These are phyloP conservation scores for Leucoraja erinaceus DNA, from an alignment of 2,113 vertebrate genomes.

Conservation along the genomic window DNA sequence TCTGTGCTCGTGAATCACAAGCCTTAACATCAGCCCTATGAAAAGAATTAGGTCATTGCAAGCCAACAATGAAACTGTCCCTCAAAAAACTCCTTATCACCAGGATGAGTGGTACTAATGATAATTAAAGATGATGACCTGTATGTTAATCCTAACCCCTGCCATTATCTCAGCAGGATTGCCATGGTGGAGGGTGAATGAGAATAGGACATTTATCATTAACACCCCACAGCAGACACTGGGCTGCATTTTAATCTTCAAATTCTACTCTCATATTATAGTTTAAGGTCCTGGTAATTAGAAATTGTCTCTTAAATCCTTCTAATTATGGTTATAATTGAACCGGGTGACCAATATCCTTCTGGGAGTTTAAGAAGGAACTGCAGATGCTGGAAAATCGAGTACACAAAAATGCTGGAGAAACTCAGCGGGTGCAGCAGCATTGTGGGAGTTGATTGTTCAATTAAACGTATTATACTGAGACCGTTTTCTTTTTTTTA, in stretches of 20 bases:
- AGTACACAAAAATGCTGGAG: no score
- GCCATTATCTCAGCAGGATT: background rate
- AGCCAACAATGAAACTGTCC: background rate
- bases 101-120: background rate
- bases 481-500: no score
- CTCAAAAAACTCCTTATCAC: background rate
- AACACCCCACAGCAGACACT: background rate
- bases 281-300: no score
- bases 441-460: no score
- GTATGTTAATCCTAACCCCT: background rate
- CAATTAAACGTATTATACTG: no score
- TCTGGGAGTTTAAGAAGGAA: no score
- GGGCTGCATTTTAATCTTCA: background rate
- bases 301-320: no score
- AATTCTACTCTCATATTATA: no score
- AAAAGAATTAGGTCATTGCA: background rate
- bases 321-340: no score
- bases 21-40: background rate
- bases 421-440: no score
- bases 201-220: background rate
- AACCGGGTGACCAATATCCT: no score
- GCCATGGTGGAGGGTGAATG: background rate
- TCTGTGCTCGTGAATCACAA: background rate
- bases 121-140: background rate
- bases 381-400: no score